Percentiles rank a stretch among this genome's conserved stretches.
These are phyloP conservation scores for Psittacula cyanocephala DNA, from an alignment of 2,113 vertebrate species.

Conservation along the genomic window DNA sequence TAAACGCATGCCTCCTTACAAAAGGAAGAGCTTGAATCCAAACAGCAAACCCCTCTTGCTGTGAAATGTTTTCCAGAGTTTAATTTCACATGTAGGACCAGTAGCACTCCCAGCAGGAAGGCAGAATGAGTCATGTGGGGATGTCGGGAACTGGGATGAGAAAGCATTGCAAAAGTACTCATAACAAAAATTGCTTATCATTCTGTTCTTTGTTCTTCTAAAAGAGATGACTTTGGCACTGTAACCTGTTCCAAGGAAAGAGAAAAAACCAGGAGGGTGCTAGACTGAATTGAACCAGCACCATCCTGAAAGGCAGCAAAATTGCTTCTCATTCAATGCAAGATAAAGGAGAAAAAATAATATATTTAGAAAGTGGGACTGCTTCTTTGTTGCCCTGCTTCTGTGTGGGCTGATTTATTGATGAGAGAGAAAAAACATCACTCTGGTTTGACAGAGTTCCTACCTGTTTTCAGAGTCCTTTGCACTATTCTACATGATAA, in stretches of 20 bases:
- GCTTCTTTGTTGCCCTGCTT: neutral
- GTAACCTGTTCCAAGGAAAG: neutral
- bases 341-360: neutral
- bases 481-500: neutral
- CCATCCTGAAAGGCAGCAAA: neutral
- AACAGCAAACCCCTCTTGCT: conserved; percentile 16
- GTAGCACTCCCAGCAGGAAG: conserved; percentile 33
- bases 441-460: neutral
- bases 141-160: conserved; percentile 12
- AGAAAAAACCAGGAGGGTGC: neutral
- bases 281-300: neutral
- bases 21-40: conserved; percentile 29
- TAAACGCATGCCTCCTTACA: neutral
- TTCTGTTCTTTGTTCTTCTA: conserved; percentile 1
- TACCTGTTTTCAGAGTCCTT: neutral
- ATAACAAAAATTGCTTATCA: conserved; percentile 18
- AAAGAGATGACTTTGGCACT: neutral
- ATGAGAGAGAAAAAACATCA: neutral
- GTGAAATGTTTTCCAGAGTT: conserved; percentile 21
- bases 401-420: neutral
- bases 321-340: neutral
- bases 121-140: conserved; percentile 32
- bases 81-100: conserved; percentile 25
- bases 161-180: conserved; percentile 29
- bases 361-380: neutral